A percentile compares a stretch with the other conserved stretches of the same genome.
phyloP scores from a whole-genome alignment of 2,113 vertebrate species.

The Trematocara stigmaticum region DNA sequence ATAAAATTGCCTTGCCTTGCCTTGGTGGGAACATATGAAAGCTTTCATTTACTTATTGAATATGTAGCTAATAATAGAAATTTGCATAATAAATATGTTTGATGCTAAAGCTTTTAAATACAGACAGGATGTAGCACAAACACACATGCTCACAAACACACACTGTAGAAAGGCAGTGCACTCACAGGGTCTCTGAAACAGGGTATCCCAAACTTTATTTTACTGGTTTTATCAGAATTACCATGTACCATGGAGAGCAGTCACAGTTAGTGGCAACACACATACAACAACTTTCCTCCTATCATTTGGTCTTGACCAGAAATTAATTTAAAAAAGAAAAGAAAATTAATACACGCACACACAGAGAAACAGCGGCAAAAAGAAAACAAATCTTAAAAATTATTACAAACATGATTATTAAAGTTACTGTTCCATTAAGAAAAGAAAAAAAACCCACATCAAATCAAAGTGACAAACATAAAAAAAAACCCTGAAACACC shows the following conservation, averaged over 20 bases:
- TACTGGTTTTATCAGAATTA: conserved; percentile 76
- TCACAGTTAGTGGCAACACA: conserved; percentile 80
- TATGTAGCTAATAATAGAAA: background rate
- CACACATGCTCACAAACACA: background rate
- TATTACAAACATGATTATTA: conserved; percentile 20
- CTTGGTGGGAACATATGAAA: background rate
- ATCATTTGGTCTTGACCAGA: conserved; percentile 69
- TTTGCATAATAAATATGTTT: conserved; percentile 9
- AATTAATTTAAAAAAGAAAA: conserved; percentile 17
- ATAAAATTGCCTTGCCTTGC: too few species aligned
- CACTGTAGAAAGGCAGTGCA: conserved; percentile 26
- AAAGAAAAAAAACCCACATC: background rate
- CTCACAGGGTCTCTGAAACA: conserved; percentile 69
- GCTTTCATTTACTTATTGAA: background rate
- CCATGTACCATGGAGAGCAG: conserved; percentile 72
- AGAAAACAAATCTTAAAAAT: background rate
- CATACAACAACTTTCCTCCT: conserved; percentile 63
- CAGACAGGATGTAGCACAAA: background rate
- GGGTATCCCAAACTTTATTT: conserved; percentile 83
- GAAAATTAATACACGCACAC: conserved; percentile 7
- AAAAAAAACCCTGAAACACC: conserved; percentile 28
- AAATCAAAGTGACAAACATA: conserved; percentile 35
- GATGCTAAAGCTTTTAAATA: background rate
- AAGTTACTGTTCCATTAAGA: conserved; percentile 36
- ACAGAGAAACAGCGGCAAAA: conserved; percentile 14